Percentiles rank a stretch among this genome's conserved stretches.
These are phyloP conservation scores for Oscheius onirici DNA, from an alignment of 2,888 invertebrate species.

Conservation along the genomic window DNA sequence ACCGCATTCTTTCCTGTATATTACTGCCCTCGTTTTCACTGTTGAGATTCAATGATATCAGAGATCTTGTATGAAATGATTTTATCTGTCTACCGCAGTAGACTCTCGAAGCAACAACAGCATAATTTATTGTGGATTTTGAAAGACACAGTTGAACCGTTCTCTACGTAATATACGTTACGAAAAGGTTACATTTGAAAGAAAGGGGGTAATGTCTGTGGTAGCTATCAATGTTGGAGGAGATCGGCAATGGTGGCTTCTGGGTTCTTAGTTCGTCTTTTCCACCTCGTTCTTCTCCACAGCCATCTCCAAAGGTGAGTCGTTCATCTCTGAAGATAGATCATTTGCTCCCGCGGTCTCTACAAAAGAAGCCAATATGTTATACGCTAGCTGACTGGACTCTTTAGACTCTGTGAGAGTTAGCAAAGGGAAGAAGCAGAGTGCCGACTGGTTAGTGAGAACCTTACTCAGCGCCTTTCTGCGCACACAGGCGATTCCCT, in stretches of 20 bases:
- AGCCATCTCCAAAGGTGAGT: conserved; percentile 19
- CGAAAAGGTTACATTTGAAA: not conserved
- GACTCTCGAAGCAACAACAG: too few relatives aligned
- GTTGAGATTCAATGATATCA: conserved; percentile 31
- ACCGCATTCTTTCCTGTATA: conserved; percentile 26
- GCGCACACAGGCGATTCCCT: conserved; percentile 60
- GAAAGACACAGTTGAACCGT: too few relatives aligned
- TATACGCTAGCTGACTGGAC: conserved; percentile 13
- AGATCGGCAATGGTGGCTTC: not conserved
- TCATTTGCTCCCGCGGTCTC: not conserved
- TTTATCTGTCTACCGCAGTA: not conserved
- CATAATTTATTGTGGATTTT: too few relatives aligned
- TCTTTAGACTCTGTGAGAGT: not conserved
- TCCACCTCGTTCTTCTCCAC: conserved; percentile 28
- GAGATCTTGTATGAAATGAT: not conserved
- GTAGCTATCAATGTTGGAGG: too few relatives aligned
- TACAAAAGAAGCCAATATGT: not conserved
- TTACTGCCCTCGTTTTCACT: not conserved
- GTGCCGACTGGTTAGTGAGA: not conserved
- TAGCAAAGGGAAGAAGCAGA: too few relatives aligned
- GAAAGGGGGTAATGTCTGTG: not conserved
- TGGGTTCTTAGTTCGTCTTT: conserved; percentile 17
- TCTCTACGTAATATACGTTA: conserved; percentile 27
- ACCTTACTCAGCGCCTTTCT: conserved; percentile 40
- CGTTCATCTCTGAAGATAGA: conserved; percentile 28